Percentiles rank a stretch among this genome's conserved stretches.
Evolutionary conservation across 37 sponge, comb jelly and placozoan genomes (phyloP).

Genomic region (Axinella damicornis): DNA sequence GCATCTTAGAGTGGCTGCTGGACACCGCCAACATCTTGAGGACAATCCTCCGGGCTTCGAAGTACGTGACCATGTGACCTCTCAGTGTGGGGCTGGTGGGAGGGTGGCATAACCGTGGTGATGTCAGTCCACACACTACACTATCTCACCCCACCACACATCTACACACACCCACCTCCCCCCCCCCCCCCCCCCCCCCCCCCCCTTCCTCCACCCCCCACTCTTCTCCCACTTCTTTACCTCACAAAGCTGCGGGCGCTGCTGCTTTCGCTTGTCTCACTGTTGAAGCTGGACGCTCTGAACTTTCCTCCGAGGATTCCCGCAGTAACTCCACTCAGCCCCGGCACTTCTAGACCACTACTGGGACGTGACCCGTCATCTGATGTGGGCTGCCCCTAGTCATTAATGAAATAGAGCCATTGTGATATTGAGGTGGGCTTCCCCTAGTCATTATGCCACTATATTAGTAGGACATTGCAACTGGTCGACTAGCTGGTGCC

Average conservation of each 20-base stretch:
- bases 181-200: no score
- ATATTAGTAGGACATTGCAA: no score
- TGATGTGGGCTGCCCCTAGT: neutral
- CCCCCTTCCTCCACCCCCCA: no score
- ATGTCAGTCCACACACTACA: neutral
- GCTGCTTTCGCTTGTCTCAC: conserved; percentile 37
- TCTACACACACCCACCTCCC: no score
- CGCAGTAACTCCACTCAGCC: neutral
- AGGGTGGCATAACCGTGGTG: neutral
- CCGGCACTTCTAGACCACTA: neutral
- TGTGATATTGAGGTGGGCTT: no score
- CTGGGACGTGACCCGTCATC: conserved; percentile 20
- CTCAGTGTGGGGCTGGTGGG: conserved; percentile 30
- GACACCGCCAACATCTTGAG: conserved; percentile 77
- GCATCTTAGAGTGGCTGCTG: conserved; percentile 71
- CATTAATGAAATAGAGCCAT: no score
- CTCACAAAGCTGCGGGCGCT: conserved; percentile 20
- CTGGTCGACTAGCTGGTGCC: no score
- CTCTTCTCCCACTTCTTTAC: neutral
- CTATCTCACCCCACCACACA: no score
- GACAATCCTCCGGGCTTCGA: conserved; percentile 71
- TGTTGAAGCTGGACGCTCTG: conserved; percentile 17
- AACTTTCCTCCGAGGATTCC: no score
- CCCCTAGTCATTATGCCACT: no score
- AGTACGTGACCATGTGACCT: conserved; percentile 44